Evolutionary conservation across 2,113 vertebrate species (phyloP).

Genomic region (Genyomyrus donnyi): DNA sequence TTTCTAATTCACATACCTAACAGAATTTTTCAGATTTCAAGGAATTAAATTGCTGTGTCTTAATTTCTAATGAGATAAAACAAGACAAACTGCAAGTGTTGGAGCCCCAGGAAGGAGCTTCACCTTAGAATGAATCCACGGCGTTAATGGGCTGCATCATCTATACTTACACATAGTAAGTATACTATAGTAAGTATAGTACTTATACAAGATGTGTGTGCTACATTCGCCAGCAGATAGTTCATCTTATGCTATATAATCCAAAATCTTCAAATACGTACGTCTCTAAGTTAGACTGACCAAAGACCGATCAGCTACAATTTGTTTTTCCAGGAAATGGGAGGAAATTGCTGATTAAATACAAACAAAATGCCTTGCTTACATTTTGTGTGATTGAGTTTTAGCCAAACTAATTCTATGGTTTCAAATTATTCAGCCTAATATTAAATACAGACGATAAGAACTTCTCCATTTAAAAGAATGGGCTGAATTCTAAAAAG

Average conservation of each 20-base stretch:
- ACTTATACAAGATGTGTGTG: not conserved
- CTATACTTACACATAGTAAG: not conserved
- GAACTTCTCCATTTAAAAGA: not conserved
- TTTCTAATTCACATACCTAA: not conserved
- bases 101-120: not conserved
- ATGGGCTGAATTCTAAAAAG: no score
- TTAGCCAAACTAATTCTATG: not conserved
- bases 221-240: not conserved
- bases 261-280: not conserved
- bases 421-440: not conserved
- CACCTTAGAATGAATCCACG: not conserved
- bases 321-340: not conserved
- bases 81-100: not conserved
- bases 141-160: not conserved
- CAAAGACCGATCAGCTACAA: not conserved
- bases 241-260: not conserved
- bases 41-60: not conserved
- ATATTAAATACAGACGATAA: not conserved
- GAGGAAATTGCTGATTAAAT: not conserved
- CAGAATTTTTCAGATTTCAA: not conserved
- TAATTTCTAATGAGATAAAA: not conserved
- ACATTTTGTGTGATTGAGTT: not conserved
- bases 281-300: not conserved
- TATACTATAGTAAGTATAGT: no score
- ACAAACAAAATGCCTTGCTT: not conserved